Evolutionary conservation across 2,113 vertebrate genomes (phyloP).

Genomic region (Chlamydotis undulata): DNA sequence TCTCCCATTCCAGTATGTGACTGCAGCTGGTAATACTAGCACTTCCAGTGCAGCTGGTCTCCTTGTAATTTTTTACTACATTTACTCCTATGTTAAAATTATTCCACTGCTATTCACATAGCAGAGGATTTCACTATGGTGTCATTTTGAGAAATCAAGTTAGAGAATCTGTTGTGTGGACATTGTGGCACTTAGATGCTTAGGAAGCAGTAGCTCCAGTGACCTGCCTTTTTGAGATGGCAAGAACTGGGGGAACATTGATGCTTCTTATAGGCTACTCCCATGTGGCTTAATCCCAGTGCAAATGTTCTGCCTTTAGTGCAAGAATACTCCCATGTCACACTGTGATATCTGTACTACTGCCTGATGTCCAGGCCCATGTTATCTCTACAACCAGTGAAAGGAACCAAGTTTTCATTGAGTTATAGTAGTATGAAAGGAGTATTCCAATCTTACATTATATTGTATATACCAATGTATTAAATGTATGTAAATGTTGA

Average conservation of each 20-base stretch:
- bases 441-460: neutral
- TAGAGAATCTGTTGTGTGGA: neutral
- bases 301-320: neutral
- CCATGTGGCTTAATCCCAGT: neutral
- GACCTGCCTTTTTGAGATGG: neutral
- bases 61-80: neutral
- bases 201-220: neutral
- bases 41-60: neutral
- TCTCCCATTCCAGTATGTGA: neutral
- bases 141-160: neutral
- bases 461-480: neutral
- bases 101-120: neutral
- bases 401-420: neutral
- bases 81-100: neutral
- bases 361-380: neutral
- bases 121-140: neutral
- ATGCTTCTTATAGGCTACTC: neutral
- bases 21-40: neutral
- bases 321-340: neutral
- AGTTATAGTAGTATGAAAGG: neutral
- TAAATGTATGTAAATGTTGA: neutral
- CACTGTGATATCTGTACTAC: neutral
- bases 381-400: neutral
- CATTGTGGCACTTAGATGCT: neutral
- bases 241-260: neutral